phyloP scores from a whole-genome alignment of 1,140 invertebrate genomes.

The Drosophila hydei region DNA sequence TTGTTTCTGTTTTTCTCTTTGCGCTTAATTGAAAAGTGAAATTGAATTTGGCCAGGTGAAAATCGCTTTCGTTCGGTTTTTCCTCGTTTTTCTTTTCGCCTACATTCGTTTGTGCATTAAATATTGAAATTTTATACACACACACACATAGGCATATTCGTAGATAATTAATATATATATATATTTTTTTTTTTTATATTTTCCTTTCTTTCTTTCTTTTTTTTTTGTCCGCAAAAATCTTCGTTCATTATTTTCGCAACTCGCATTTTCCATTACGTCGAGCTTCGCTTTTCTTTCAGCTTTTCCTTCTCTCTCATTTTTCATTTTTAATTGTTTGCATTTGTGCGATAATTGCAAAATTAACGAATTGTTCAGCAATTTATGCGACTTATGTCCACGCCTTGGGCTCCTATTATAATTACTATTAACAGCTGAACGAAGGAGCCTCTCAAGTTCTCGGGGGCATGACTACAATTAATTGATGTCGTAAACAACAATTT shows the following conservation, averaged over 20 bases:
- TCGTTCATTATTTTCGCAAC: slow-evolving; percentile 27
- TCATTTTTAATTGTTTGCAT: slow-evolving; percentile 33
- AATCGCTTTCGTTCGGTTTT: slow-evolving; percentile 40
- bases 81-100: slow-evolving; percentile 20
- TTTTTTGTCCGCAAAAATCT: slow-evolving; percentile 19
- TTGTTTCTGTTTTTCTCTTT: slow-evolving; percentile 14
- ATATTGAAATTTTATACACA: slow-evolving; percentile 56
- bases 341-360: slow-evolving; percentile 40
- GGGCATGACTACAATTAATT: too few species aligned
- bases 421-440: too few species aligned
- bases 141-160: background rate
- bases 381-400: background rate
- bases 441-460: too few species aligned
- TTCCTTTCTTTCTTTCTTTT: slow-evolving; percentile 6
- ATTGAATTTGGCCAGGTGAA: slow-evolving; percentile 65
- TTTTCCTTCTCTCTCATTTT: background rate
- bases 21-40: slow-evolving; percentile 74
- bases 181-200: background rate
- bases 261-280: slow-evolving; percentile 22
- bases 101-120: slow-evolving; percentile 46
- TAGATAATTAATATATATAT: slow-evolving; percentile 14
- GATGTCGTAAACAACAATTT: too few species aligned
- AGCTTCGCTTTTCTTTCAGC: slow-evolving; percentile 8
- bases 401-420: too few species aligned
- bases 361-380: slow-evolving; percentile 28